Evolutionary conservation across 2,797 vertebrate species (phyloP).

Genomic region (Notoglanidium macrostoma): DNA sequence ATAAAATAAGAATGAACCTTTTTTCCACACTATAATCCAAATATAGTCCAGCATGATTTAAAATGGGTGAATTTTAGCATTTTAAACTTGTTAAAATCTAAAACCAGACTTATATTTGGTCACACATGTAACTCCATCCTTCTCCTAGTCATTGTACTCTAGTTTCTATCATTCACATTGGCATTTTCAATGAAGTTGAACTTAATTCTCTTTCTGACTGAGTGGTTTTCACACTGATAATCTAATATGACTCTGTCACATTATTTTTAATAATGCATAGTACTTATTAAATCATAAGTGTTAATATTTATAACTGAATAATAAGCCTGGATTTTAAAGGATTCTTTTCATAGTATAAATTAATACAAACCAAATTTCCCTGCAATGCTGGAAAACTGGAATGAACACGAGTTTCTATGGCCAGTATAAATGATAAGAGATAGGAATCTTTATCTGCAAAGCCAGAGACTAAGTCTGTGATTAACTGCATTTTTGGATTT

Average conservation of each 20-base stretch:
- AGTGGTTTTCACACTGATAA: neutral
- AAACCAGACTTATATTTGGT: neutral
- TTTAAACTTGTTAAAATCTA: neutral
- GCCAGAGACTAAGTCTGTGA: slow-evolving; percentile 48
- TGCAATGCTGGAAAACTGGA: neutral
- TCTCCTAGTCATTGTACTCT: neutral
- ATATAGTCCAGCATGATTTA: neutral
- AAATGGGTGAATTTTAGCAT: neutral
- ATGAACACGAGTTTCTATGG: slow-evolving; percentile 36
- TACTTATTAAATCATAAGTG: neutral
- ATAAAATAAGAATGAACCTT: neutral
- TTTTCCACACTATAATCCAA: neutral
- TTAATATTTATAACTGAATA: slow-evolving; percentile 8
- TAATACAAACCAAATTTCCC: neutral
- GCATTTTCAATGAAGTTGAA: neutral
- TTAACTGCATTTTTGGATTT: slow-evolving; percentile 56
- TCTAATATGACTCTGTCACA: neutral
- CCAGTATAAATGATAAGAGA: slow-evolving; percentile 49
- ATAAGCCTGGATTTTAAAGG: neutral
- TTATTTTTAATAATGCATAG: slow-evolving; percentile 1
- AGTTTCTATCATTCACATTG: neutral
- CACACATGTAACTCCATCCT: neutral
- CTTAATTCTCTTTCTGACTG: neutral
- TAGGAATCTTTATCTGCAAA: slow-evolving; percentile 56
- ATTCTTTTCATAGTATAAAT: neutral